phyloP scores from a whole-genome alignment of 2,888 invertebrate species.

The Penaeus monodon region DNA sequence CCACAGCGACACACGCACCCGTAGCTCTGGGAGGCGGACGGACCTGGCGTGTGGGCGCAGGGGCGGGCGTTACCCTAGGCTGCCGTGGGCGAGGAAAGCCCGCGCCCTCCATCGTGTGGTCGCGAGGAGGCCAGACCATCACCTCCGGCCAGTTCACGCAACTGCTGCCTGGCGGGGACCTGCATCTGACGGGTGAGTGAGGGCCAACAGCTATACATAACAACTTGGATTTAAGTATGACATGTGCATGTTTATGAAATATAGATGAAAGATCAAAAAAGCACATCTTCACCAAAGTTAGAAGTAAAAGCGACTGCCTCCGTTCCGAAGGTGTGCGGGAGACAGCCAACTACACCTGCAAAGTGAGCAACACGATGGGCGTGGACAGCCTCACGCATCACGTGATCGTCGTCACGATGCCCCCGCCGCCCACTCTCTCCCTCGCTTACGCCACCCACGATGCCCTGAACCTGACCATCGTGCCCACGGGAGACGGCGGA shows the following conservation, averaged over 20 bases:
- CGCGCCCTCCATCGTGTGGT: slow-evolving; percentile 45
- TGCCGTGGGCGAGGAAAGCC: slow-evolving; percentile 57
- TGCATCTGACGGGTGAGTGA: slow-evolving; percentile 53
- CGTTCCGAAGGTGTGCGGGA: slow-evolving; percentile 2
- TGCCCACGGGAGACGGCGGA: slow-evolving; percentile 44
- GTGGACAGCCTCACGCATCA: slow-evolving; percentile 47
- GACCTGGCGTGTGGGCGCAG: slow-evolving; percentile 45
- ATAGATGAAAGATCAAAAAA: too few relatives aligned
- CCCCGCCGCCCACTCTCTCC: slow-evolving; percentile 37
- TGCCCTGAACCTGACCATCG: slow-evolving; percentile 52
- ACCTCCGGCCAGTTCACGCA: slow-evolving; percentile 23
- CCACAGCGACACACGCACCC: slow-evolving; percentile 29
- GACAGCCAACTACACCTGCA: slow-evolving; percentile 47
- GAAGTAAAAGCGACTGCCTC: not conserved
- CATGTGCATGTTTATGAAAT: too few relatives aligned
- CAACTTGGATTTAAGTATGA: too few relatives aligned
- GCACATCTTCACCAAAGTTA: too few relatives aligned
- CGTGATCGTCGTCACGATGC: slow-evolving; percentile 42
- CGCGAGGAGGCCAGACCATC: slow-evolving; percentile 31
- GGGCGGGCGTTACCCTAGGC: slow-evolving; percentile 55
- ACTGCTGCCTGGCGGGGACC: slow-evolving; percentile 57
- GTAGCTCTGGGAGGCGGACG: slow-evolving; percentile 35
- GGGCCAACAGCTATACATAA: too few relatives aligned
- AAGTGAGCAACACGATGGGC: slow-evolving; percentile 32
- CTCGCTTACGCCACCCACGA: slow-evolving; percentile 37